Conservation (phyloP, 1,140 invertebrate genomes). For the Himalopsyche phryganea region DNA sequence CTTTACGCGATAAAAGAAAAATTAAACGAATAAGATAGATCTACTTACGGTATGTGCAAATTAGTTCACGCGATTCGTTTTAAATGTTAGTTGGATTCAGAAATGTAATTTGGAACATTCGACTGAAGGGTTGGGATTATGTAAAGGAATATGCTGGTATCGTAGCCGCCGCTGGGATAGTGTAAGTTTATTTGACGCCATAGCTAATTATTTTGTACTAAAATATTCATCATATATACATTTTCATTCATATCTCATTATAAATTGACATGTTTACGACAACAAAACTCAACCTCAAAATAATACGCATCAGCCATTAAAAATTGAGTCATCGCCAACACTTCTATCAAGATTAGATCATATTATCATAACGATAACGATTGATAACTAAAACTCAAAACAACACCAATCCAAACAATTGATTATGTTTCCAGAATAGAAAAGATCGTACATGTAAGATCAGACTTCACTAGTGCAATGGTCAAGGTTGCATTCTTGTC, state of each 20-base stretch:
- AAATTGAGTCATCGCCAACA: background rate
- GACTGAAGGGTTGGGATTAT: slow-evolving; percentile 21
- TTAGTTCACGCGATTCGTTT: background rate
- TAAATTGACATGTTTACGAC: background rate
- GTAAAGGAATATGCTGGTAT: slow-evolving; percentile 23
- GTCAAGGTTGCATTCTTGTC: no score
- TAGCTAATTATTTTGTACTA: background rate
- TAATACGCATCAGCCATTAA: background rate
- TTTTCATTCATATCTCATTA: background rate
- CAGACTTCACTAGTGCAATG: no score
- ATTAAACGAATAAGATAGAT: no score
- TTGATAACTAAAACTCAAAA: no score
- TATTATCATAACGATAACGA: background rate
- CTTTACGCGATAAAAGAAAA: no score
- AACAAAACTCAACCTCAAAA: background rate
- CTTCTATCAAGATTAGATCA: background rate
- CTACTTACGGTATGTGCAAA: no score
- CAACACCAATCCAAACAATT: no score
- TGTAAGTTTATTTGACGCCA: slow-evolving; percentile 12
- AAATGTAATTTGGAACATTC: slow-evolving; percentile 23
- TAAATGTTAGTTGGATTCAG: slow-evolving; percentile 20
- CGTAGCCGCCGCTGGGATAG: slow-evolving; percentile 11
- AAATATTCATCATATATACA: background rate
- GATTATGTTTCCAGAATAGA: no score
- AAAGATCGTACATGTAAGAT: no score